A percentile compares a stretch with the other conserved stretches of the same genome.
Conservation (phyloP, 2,113 vertebrate genomes). For the Calidris pugnax region DNA sequence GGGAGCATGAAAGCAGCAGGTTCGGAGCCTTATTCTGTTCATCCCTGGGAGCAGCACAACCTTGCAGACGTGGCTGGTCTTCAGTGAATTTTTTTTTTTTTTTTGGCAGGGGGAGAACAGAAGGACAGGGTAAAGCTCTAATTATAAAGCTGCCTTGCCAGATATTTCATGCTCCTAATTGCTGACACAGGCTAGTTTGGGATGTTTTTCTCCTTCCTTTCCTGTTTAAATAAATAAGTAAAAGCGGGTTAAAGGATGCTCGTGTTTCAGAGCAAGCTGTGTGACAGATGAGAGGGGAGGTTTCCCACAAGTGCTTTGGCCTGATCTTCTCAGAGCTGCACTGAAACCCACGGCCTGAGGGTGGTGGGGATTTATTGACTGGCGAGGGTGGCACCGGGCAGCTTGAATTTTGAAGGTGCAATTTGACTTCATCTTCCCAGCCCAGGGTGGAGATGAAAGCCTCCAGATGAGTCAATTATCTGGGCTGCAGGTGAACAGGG, state of each 20-base stretch:
- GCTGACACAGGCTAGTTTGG: conserved; percentile 9
- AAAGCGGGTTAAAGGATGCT: neutral
- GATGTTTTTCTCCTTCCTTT: neutral
- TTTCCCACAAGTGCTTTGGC: neutral
- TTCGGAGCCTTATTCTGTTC: fast-evolving
- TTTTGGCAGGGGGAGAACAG: neutral
- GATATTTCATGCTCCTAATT: conserved; percentile 15
- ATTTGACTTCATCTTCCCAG: conserved; percentile 18
- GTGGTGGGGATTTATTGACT: neutral
- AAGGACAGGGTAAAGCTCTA: neutral
- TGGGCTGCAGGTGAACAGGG: neutral
- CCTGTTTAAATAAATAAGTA: conserved; percentile 6
- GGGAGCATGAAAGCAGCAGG: neutral
- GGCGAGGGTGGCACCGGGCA: neutral
- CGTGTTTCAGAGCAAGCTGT: neutral
- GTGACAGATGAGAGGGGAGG: neutral
- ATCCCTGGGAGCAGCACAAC: neutral
- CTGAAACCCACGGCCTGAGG: neutral
- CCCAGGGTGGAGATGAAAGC: neutral
- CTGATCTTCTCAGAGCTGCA: neutral
- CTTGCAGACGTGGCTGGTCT: neutral
- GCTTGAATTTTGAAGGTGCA: neutral
- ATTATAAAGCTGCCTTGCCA: neutral
- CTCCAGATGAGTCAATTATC: neutral
- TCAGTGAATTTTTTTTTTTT: neutral